A percentile compares a stretch with the other conserved stretches of the same genome.
These are phyloP conservation scores for Caenorhabditis sp. DNA, from an alignment of 2,888 invertebrate species.

Conservation along the genomic window DNA sequence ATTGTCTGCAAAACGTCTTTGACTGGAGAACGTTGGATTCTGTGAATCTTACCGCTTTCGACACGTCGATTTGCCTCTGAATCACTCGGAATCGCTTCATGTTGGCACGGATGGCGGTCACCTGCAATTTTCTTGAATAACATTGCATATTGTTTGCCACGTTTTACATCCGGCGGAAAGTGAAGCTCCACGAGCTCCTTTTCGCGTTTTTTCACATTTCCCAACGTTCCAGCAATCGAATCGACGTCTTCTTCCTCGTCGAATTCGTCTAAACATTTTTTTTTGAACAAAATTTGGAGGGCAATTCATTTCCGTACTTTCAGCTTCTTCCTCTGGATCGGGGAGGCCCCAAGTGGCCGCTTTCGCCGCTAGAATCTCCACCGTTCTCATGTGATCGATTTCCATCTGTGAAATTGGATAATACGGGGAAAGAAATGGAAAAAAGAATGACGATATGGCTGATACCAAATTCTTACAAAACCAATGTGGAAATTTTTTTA, in stretches of 20 bases:
- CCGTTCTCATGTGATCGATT: conserved; percentile 65
- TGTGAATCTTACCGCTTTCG: conserved; percentile 60
- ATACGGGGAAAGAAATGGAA: conserved; percentile 3
- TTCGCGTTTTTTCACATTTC: conserved; percentile 43
- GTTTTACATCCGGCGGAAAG: conserved; percentile 51
- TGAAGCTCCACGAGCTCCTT: conserved; percentile 39
- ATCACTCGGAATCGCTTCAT: conserved; percentile 57
- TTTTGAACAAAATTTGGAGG: not conserved
- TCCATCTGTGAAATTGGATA: conserved; percentile 58
- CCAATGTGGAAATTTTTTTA: not conserved
- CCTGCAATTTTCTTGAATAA: conserved; percentile 16
- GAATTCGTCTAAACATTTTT: conserved; percentile 9
- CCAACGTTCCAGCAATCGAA: conserved; percentile 31
- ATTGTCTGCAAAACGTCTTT: conserved; percentile 75
- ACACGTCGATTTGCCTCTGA: conserved; percentile 58
- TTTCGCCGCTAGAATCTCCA: conserved; percentile 61
- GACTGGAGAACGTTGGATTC: no score
- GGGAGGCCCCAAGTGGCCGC: conserved; percentile 60
- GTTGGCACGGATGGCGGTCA: conserved; percentile 62
- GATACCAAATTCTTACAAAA: not conserved
- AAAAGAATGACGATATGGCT: not conserved
- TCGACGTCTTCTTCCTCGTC: conserved; percentile 32
- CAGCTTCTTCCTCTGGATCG: conserved; percentile 21
- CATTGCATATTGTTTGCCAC: no score
- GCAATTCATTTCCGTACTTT: conserved; percentile 5